These are phyloP conservation scores for Adoxophyes honmai DNA, from an alignment of 1,140 invertebrate species.

Conservation along the genomic window DNA sequence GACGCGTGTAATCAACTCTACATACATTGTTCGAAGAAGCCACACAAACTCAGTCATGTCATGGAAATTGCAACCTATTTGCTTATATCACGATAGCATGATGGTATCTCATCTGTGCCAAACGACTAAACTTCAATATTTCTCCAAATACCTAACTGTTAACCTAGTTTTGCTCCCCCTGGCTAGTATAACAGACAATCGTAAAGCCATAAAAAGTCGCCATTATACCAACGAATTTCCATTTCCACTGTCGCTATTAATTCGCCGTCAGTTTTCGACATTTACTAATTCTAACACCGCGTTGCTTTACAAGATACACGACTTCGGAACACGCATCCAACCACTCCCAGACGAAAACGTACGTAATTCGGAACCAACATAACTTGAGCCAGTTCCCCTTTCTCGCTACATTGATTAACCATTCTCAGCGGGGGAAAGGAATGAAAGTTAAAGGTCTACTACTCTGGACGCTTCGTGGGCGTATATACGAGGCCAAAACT, in stretches of 20 bases:
- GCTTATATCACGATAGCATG: no score
- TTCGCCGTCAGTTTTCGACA: constrained; percentile 29
- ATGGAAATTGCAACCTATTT: no score
- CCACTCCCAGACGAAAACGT: constrained; percentile 28
- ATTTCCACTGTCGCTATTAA: constrained; percentile 25
- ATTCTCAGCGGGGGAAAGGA: not conserved
- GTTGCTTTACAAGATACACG: constrained; percentile 33
- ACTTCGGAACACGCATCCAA: constrained; percentile 34
- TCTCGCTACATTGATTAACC: not conserved
- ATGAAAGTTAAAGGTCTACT: not conserved
- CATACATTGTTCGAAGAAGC: no score
- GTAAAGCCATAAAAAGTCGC: no score
- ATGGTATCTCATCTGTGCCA: no score
- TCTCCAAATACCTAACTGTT: not conserved
- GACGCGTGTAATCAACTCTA: no score
- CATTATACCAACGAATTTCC: constrained; percentile 25
- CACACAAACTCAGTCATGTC: no score
- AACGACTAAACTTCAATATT: no score
- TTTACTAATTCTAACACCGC: constrained; percentile 32
- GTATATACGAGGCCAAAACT: constrained; percentile 59
- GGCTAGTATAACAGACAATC: not conserved
- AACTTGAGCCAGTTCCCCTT: constrained; percentile 13
- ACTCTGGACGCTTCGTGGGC: constrained; percentile 31
- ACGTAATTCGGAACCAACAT: constrained; percentile 17
- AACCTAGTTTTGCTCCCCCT: not conserved